Percentiles rank a stretch among this genome's conserved stretches.
phyloP scores from a whole-genome alignment of 1,140 invertebrate genomes.

The Globodera rostochiensis region DNA sequence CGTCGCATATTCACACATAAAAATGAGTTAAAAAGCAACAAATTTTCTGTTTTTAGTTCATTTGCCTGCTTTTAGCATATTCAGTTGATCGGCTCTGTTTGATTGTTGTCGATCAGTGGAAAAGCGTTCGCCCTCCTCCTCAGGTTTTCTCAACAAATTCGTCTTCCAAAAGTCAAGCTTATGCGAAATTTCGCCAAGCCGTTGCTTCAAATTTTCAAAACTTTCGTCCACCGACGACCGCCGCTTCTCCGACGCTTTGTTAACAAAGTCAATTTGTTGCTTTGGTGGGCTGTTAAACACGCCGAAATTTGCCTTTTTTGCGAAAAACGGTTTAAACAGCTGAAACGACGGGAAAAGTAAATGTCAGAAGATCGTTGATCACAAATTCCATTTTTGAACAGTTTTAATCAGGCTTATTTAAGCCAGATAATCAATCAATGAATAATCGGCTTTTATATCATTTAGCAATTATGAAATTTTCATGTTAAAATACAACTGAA shows the following conservation, averaged over 20 bases:
- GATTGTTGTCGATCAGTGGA: neutral
- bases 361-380: too few species aligned
- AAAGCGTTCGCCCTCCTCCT: neutral
- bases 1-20: too few species aligned
- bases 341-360: neutral
- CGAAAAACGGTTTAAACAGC: neutral
- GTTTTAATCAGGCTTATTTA: too few species aligned
- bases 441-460: too few species aligned
- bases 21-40: neutral
- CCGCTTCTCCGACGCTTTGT: neutral
- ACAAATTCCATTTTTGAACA: too few species aligned
- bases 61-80: neutral
- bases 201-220: constrained; percentile 13
- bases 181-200: constrained; percentile 4
- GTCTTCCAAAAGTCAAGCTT: neutral
- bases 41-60: neutral
- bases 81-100: neutral
- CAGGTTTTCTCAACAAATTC: neutral
- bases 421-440: too few species aligned
- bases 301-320: neutral
- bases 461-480: too few species aligned
- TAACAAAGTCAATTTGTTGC: neutral
- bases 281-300: neutral
- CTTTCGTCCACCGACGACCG: neutral
- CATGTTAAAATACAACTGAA: too few species aligned